Percentiles rank a stretch among this genome's conserved stretches.
phyloP scores from a whole-genome alignment of 2,797 vertebrate species.

The Heteromormyrus szaboi region DNA sequence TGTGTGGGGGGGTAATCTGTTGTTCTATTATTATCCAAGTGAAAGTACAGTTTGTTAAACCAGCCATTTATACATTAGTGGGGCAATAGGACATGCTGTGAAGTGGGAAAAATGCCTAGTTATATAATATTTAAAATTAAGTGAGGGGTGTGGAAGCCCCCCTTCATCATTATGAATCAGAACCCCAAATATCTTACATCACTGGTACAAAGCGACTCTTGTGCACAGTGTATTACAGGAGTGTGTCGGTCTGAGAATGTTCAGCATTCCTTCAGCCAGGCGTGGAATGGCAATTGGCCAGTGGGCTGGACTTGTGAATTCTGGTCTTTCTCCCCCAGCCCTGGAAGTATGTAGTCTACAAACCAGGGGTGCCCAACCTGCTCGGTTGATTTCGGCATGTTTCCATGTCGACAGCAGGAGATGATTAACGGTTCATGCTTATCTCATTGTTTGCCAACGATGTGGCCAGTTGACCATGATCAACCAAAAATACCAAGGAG shows the following conservation, averaged over 20 bases:
- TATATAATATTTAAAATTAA: not conserved
- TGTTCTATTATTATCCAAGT: slow-evolving; percentile 15
- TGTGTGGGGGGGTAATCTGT: slow-evolving; percentile 37
- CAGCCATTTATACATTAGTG: not conserved
- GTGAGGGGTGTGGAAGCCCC: not conserved
- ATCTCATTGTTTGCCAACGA: not conserved
- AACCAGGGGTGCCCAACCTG: not conserved
- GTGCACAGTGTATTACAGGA: not conserved
- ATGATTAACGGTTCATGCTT: not conserved
- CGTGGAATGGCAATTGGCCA: not conserved
- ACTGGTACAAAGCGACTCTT: not conserved
- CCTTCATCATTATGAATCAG: not conserved
- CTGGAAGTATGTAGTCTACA: not conserved
- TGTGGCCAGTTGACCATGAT: not conserved
- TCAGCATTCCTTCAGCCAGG: not conserved
- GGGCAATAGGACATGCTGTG: not conserved
- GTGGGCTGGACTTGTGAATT: not conserved
- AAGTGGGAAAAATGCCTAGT: not conserved
- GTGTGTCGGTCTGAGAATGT: not conserved
- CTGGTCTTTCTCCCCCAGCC: not conserved
- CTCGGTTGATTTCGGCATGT: not conserved
- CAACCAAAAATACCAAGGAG: not conserved
- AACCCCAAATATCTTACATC: not conserved
- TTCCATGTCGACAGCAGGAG: not conserved
- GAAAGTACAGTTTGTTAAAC: not conserved